Evolutionary conservation across 2,888 invertebrate genomes (phyloP), one percentile per base, ranked within the genome.

Genomic region (Tetanocera ferruginea): DNA sequence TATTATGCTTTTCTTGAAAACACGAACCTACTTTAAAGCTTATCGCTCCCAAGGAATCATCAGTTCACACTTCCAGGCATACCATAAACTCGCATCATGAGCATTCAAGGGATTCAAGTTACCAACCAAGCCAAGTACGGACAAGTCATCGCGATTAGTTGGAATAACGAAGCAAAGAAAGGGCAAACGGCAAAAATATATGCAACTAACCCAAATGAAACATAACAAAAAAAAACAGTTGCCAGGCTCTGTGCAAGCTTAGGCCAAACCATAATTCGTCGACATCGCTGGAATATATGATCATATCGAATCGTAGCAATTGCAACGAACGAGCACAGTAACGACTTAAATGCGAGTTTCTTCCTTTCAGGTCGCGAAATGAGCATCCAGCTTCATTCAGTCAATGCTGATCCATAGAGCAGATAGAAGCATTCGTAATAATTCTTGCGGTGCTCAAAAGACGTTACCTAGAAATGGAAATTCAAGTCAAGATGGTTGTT

Each of bases 11-110:
- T 70, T 31, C 69, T 49, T 80, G 60, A 72, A 37, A 71, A 71
- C 67, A 74, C 72, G 71, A 75, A 78, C 57, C 76, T 64, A 76
- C 76, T 78, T 76, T 37, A 72, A 78, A 78, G 83, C 86, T 88
- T 88, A 88, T 88, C 88, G 86, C 84, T 84, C 84, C 84, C 83
- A 86, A 86, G 87, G 87, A 87, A 88, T 88, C 88, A 88, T 86
- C 87, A 87, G 84, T 88, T 88, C 88, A 88, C 88, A 88, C 88
- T 85, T 85, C 82, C 80, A 83, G 83, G 83, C 84, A 74, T 67
- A 37, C 67, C 43, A 67, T 67, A 67, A 67, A 67, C 23, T 67
- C 67, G 67, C 67, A 43, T 67, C 67, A 67, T 67, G 37, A 67
- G 67, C 43, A 43, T 67, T 37, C 43, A n/a, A 43, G 67, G 43